Percentiles rank a stretch among this genome's conserved stretches.
Conservation (phyloP, 1,140 invertebrate species). For the Armadillidium nasatum region DNA sequence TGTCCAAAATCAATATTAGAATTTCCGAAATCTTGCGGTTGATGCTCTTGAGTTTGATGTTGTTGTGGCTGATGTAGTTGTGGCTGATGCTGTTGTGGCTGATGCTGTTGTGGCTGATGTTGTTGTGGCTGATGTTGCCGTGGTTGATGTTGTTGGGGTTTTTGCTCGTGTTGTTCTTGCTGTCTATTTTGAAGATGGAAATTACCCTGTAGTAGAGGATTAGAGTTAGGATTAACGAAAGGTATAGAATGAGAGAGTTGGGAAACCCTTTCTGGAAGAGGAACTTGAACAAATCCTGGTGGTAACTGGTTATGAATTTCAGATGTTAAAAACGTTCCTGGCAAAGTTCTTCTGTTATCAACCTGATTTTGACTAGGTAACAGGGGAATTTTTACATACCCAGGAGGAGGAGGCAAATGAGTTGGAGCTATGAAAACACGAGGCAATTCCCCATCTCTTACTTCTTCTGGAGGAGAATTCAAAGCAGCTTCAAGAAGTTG, state of each 20-base stretch:
- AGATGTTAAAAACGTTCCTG: neutral
- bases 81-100: no score
- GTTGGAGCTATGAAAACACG: neutral
- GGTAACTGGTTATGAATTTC: neutral
- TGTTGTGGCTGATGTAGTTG: no score
- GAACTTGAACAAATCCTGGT: constrained; percentile 4
- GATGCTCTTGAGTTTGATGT: no score
- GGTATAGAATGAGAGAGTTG: neutral
- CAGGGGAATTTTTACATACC: neutral
- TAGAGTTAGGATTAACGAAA: neutral
- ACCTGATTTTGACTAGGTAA: constrained; percentile 1
- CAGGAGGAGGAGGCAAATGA: neutral
- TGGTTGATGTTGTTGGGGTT: no score
- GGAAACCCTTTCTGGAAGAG: neutral
- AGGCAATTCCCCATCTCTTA: neutral
- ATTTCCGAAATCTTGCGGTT: neutral
- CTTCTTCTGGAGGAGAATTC: neutral
- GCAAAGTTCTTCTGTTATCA: neutral
- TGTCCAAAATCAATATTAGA: neutral
- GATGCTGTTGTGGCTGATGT: no score
- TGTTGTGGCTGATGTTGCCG: no score
- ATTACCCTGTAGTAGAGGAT: neutral
- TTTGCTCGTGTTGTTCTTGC: neutral
- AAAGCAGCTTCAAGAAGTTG: neutral
- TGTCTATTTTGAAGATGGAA: neutral